Conservation (phyloP, 1,140 invertebrate genomes). For the Drosophila pallidifrons region DNA sequence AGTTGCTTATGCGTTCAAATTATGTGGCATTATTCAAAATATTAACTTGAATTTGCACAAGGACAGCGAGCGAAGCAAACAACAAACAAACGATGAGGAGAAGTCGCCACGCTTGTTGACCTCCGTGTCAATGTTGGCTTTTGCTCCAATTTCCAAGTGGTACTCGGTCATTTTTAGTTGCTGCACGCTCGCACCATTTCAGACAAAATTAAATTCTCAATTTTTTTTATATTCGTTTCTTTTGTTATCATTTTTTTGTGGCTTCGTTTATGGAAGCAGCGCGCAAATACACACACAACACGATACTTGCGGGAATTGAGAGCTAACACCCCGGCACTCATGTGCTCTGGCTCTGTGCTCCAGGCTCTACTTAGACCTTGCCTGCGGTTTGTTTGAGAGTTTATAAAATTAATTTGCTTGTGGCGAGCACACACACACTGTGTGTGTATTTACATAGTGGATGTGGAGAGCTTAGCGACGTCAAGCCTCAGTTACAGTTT, state of each 20-base stretch:
- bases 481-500: neutral
- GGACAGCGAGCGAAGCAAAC: neutral
- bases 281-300: neutral
- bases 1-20: conserved; percentile 70
- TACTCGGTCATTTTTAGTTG: conserved; percentile 14
- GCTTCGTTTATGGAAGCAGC: conserved; percentile 17
- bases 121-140: conserved; percentile 18
- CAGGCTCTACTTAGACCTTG: conserved; percentile 22
- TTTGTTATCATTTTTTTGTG: conserved; percentile 37
- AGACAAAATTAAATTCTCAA: conserved; percentile 65
- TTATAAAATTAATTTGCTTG: conserved; percentile 78
- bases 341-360: too few species aligned
- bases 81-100: conserved; percentile 13
- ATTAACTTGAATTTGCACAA: conserved; percentile 70
- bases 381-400: conserved; percentile 62
- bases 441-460: conserved; percentile 21
- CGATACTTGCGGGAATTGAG: conserved; percentile 40
- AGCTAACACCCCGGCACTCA: neutral
- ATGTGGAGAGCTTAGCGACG: conserved; percentile 14
- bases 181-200: conserved; percentile 21
- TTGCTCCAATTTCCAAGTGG: conserved; percentile 32
- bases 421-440: conserved; percentile 34
- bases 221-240: conserved; percentile 35
- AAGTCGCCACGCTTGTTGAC: conserved; percentile 20
- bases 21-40: conserved; percentile 76